Evolutionary conservation across 2,888 invertebrate species (phyloP).

Genomic region (Xanthia icteritia): DNA sequence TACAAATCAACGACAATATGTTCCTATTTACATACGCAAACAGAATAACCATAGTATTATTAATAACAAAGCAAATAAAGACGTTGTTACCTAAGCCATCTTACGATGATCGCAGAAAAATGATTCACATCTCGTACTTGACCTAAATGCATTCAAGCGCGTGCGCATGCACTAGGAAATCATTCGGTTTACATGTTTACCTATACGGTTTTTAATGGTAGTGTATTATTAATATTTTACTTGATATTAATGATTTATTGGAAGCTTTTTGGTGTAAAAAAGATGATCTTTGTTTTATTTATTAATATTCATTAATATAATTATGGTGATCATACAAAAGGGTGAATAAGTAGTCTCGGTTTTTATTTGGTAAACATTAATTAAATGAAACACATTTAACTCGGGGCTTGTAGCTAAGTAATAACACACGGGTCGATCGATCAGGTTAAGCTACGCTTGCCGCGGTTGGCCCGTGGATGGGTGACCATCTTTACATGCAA

Average conservation of each 20-base stretch:
- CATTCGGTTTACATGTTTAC: constrained; percentile 52
- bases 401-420: too few species aligned
- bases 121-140: constrained; percentile 67
- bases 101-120: constrained; percentile 59
- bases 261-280: neutral
- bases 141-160: constrained; percentile 61
- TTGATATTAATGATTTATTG: constrained; percentile 1
- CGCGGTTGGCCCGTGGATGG: too few species aligned
- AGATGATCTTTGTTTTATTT: neutral
- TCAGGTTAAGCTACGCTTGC: too few species aligned
- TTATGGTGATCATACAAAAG: neutral
- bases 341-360: neutral
- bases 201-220: constrained; percentile 25
- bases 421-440: too few species aligned
- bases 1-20: too few species aligned
- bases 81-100: constrained; percentile 47
- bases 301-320: neutral
- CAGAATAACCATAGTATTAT: constrained; percentile 8
- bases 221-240: neutral
- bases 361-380: too few species aligned
- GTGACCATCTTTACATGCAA: too few species aligned
- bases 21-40: neutral
- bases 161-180: constrained; percentile 62
- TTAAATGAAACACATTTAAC: too few species aligned
- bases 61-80: constrained; percentile 57